Evolutionary conservation across 2,797 vertebrate genomes (phyloP).

Genomic region (Syncerus caffer): DNA sequence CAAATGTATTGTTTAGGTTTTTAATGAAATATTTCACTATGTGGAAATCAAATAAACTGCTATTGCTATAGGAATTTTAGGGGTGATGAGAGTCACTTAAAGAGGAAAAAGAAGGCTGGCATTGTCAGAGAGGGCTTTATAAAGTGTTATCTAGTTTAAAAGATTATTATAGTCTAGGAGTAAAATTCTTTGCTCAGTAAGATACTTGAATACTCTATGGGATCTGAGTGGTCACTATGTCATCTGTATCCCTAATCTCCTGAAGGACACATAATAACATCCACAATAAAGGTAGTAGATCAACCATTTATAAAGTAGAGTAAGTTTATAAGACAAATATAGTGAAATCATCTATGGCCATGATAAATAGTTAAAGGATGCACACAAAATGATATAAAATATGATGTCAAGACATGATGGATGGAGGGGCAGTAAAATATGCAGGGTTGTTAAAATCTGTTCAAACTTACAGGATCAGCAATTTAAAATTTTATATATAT

Average conservation of each 20-base stretch:
- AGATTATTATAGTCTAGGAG: background rate
- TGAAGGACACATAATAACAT: background rate
- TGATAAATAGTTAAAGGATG: background rate
- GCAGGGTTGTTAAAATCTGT: background rate
- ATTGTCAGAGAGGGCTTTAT: background rate
- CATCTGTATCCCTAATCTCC: background rate
- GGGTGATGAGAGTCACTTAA: background rate
- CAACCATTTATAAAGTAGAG: background rate
- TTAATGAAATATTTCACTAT: background rate
- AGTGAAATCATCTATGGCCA: background rate
- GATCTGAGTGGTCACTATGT: background rate
- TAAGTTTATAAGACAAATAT: background rate
- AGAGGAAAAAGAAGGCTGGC: background rate
- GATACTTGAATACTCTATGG: background rate
- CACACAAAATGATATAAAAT: background rate
- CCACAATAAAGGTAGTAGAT: background rate
- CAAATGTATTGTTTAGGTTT: background rate
- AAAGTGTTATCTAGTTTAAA: background rate
- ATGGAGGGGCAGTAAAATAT: background rate
- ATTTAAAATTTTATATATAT: background rate
- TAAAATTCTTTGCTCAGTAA: background rate
- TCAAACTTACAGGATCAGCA: background rate
- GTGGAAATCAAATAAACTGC: background rate
- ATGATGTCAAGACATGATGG: background rate
- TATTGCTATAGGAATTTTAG: background rate